Conservation (phyloP, 2,888 invertebrate genomes). For the Ochropleura leucogaster region DNA sequence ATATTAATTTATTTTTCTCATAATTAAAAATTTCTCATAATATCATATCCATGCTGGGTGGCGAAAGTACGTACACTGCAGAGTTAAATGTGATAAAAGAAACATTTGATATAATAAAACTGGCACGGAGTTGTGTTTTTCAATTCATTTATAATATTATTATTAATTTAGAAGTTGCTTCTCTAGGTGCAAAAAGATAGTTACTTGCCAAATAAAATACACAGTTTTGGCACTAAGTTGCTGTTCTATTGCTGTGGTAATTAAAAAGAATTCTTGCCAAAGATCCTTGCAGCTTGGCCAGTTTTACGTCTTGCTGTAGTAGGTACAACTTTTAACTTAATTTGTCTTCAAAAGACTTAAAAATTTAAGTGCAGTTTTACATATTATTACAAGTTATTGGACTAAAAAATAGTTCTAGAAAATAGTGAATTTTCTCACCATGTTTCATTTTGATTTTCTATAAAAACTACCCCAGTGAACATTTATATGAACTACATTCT, state of each 20-base stretch:
- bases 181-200: slow-evolving; percentile 9
- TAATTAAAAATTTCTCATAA: too few relatives aligned
- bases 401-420: background rate
- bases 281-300: slow-evolving; percentile 31
- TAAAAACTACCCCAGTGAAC: background rate
- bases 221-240: slow-evolving; percentile 51
- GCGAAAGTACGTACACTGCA: background rate
- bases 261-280: slow-evolving; percentile 58
- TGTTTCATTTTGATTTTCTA: background rate
- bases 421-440: background rate
- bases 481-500: background rate
- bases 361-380: slow-evolving; percentile 7
- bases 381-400: background rate
- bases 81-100: background rate
- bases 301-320: background rate
- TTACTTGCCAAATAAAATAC: slow-evolving; percentile 52
- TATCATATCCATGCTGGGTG: background rate
- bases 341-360: background rate
- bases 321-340: slow-evolving; percentile 17
- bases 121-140: background rate
- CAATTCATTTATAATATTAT: background rate
- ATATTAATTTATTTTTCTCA: background rate
- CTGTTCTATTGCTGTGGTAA: slow-evolving; percentile 38
- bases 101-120: background rate
- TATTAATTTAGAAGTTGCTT: background rate